phyloP scores from a whole-genome alignment of 2,113 vertebrate species.

The Etia nguti region DNA sequence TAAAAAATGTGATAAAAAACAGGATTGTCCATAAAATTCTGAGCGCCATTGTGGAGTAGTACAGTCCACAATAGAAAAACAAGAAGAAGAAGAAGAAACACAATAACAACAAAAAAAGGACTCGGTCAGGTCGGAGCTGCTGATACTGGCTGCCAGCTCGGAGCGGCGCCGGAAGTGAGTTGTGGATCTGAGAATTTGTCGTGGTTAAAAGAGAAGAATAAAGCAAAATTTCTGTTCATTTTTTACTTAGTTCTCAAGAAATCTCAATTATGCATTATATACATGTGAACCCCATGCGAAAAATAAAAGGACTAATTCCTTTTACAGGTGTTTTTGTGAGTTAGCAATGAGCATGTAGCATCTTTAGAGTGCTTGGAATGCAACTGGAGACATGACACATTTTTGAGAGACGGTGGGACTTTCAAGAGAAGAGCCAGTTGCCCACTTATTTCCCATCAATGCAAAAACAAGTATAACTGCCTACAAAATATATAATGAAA shows the following conservation, averaged over 20 bases:
- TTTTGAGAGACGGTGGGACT: not conserved
- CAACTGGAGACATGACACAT: not conserved
- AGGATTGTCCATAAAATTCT: no score
- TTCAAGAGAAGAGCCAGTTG: not conserved
- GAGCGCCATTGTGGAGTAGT: no score
- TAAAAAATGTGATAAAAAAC: no score
- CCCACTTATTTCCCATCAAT: not conserved
- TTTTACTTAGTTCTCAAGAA: not conserved
- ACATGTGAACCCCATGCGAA: not conserved
- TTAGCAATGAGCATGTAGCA: not conserved
- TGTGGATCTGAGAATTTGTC: not conserved
- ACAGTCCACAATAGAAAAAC: no score
- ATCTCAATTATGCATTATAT: not conserved
- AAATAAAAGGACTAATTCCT: not conserved
- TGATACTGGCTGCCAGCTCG: no score
- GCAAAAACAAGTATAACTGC: not conserved
- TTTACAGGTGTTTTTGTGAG: rapidly evolving
- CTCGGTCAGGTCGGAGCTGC: no score
- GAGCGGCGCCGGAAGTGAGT: no score
- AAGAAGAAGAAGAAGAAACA: no score
- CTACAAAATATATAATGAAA: not conserved
- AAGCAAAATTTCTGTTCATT: not conserved
- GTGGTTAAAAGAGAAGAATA: not conserved
- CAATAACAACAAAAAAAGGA: no score
- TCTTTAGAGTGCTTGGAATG: not conserved